Base-by-base conservation (phyloP, 1,140 invertebrate species). In the Diprion similis region DNA sequence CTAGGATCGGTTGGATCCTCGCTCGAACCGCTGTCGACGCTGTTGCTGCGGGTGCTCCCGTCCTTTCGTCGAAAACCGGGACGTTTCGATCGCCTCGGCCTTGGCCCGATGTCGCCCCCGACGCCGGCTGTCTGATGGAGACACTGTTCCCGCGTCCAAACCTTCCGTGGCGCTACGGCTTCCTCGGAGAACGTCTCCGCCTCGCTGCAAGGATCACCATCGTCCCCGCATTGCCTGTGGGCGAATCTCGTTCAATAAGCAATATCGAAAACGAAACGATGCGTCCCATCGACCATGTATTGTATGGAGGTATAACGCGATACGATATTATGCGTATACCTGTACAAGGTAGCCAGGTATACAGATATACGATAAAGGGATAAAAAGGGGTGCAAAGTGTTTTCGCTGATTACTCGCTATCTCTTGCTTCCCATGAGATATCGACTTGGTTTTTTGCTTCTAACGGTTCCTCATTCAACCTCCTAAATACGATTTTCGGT, bases 131-230 rank as follows among this genome's bases (percentile, higher is more conserved):
- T 91, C 78, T 93, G 91, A 83, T 95, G 94, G 6, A 94, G 87
- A 86, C 91, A 93, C 76, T 94, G 90, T 80, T 95, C 93, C 17
- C 92, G 86, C 1, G 92, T 91, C 89, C 91, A 94, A 64, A 91
- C 89, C 80, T 87, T 88, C 82, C 89, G 77, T 48, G 78, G 80
- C 0, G 79, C 76, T n/a, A 82, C n/a, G 19, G 71, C 82, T 71
- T 87, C 86, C 9, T 87, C 84, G 13, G 83, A 85, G 71, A 82
- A 85, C 46, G 78, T 86, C 71, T 87, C 87, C 7, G 81, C 78
- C 66, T 87, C 86, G 76, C 86, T 87, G 71, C 81, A 85, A 0
- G 84, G 82, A 71, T 87, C 85, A 18, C 75, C 79, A 70, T 88
- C 87, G 74, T 87, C 86, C 1, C 73, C 73, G 72, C 83, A 85